Conservation (phyloP, 2,888 invertebrate genomes). For the Silvanus unidentatus region DNA sequence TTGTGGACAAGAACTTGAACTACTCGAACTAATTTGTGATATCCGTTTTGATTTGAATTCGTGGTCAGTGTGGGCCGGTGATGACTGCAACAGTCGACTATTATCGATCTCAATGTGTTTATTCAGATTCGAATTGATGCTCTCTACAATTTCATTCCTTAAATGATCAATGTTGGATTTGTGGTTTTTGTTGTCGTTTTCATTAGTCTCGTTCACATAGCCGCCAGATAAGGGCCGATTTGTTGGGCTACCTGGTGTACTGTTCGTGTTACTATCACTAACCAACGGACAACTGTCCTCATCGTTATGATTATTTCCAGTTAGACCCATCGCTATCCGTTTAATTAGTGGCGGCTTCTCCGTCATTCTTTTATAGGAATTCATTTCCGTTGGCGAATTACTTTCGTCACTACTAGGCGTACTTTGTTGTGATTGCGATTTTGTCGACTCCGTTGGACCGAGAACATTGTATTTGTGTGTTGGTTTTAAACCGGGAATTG, state of each 20-base stretch:
- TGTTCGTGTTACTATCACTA: slow-evolving; percentile 50
- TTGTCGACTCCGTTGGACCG: slow-evolving; percentile 33
- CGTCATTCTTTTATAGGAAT: slow-evolving; percentile 73
- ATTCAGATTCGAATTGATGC: slow-evolving; percentile 41
- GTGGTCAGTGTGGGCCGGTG: slow-evolving; percentile 46
- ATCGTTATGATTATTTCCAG: slow-evolving; percentile 49
- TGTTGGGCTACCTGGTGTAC: slow-evolving; percentile 52
- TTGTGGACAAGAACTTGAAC: slow-evolving; percentile 45
- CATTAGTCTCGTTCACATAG: slow-evolving; percentile 74
- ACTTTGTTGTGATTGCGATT: slow-evolving; percentile 38
- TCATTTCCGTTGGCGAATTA: slow-evolving; percentile 80
- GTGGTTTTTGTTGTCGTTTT: slow-evolving; percentile 48
- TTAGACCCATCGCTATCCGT: slow-evolving; percentile 70
- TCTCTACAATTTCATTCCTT: slow-evolving; percentile 31
- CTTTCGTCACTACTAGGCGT: slow-evolving; percentile 77
- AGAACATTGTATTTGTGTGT: slow-evolving; percentile 55
- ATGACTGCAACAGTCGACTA: slow-evolving; percentile 52
- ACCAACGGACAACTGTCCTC: slow-evolving; percentile 72
- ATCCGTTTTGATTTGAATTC: slow-evolving; percentile 53
- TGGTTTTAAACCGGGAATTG: slow-evolving; percentile 62
- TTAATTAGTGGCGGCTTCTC: slow-evolving; percentile 77
- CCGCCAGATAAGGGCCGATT: slow-evolving; percentile 62
- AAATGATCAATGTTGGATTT: slow-evolving; percentile 26
- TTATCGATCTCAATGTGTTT: slow-evolving; percentile 58
- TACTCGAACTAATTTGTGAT: slow-evolving; percentile 54